Evolutionary conservation across 2,113 vertebrate species (phyloP).

Genomic region (Etia nguti): DNA sequence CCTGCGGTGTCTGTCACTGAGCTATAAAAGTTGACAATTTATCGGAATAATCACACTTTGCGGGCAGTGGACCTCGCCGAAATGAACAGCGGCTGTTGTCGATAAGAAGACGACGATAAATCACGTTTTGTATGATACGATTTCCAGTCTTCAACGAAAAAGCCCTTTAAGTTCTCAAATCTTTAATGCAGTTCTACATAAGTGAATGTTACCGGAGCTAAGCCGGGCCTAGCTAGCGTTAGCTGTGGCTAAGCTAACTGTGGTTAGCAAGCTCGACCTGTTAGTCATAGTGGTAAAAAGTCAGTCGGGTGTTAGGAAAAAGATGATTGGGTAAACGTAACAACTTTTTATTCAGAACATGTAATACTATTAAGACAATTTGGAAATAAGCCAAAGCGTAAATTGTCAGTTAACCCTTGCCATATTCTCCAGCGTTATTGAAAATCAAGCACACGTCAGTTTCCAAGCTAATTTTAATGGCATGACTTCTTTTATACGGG

Average conservation of each 20-base stretch:
- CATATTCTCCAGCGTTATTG: neutral
- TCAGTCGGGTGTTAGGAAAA: neutral
- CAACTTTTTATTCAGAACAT: neutral
- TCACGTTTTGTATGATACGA: fast-evolving
- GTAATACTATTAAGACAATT: neutral
- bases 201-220: neutral
- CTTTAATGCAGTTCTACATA: neutral
- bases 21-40: neutral
- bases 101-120: fast-evolving
- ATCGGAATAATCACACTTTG: fast-evolving
- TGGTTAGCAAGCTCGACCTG: conserved; percentile 20
- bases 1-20: neutral
- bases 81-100: fast-evolving
- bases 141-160: neutral
- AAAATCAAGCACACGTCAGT: neutral
- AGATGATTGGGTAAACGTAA: neutral
- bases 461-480: conserved; percentile 7
- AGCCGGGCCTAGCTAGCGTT: conserved; percentile 38
- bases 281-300: neutral
- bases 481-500: neutral
- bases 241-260: conserved; percentile 36
- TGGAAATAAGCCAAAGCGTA: neutral
- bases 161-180: neutral
- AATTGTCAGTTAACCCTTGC: neutral
- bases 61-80: neutral